phyloP scores from a whole-genome alignment of 2,888 invertebrate species.

The Gastrophysa polygoni region DNA sequence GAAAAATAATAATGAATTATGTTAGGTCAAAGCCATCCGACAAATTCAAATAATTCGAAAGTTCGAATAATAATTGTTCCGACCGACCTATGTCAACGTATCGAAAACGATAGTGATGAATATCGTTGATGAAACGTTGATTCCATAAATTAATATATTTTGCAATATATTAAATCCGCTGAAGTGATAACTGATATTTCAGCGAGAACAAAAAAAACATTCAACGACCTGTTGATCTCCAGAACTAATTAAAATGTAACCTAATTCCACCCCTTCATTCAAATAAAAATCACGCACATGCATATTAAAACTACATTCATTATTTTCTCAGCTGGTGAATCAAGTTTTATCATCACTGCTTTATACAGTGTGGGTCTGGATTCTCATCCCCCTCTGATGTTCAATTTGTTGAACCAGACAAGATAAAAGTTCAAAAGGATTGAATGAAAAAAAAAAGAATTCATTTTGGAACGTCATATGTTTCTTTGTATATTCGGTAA shows the following conservation, averaged over 20 bases:
- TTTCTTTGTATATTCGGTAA: too few species aligned
- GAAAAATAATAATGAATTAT: too few species aligned
- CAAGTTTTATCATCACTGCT: constrained; percentile 2
- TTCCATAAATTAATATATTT: neutral
- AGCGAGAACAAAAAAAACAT: constrained; percentile 34
- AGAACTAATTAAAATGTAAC: constrained; percentile 45
- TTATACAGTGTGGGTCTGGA: neutral
- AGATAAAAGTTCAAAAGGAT: too few species aligned
- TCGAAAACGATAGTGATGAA: neutral
- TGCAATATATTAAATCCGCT: constrained; percentile 42
- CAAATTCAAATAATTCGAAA: too few species aligned
- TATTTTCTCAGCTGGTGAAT: constrained; percentile 25
- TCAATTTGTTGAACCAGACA: too few species aligned
- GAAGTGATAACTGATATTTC: constrained; percentile 38
- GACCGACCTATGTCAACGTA: neutral
- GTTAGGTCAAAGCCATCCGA: too few species aligned
- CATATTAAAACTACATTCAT: constrained; percentile 38
- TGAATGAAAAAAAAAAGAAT: too few species aligned
- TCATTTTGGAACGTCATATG: too few species aligned
- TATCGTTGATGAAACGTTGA: neutral
- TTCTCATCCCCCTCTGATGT: too few species aligned
- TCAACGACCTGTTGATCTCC: constrained; percentile 45
- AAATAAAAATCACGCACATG: constrained; percentile 36
- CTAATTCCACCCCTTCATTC: constrained; percentile 38
- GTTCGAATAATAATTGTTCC: too few species aligned